Evolutionary conservation across 30 jellyfish, hydroid and myxozoan species (phyloP), one percentile per base, ranked within the genome.

Genomic region (Pelagia noctiluca): DNA sequence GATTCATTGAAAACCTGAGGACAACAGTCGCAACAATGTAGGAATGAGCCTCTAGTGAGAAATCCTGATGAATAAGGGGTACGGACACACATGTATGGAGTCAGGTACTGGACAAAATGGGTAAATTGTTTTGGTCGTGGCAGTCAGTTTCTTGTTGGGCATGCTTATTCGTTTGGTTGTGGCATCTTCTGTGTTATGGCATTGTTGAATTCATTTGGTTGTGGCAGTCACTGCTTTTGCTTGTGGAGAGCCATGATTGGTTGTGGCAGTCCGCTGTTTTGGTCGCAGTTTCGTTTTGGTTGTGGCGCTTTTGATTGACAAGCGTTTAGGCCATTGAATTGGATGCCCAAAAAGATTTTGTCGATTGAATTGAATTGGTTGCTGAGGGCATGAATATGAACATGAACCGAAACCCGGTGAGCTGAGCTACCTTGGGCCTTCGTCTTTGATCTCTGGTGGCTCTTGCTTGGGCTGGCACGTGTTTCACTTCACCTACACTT

Each of bases 351-450:
- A 30, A 52, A 52, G 16, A 52, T 52, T 52, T 52, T 8, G 68
- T 52, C 68, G 26, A 52, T 52, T 52, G 26, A 19, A 52, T 52
- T 52, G 68, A 52, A 52, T 52, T 52, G 12, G 57, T 52, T 52
- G 28, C 68, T 3, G 28, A 52, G 68, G 68, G 68, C 12, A 52
- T 52, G 68, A 52, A 52, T 30, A 52, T 52, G 68, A 52, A 52
- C 68, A 52, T 52, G 68, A 19, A 19, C 68, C 68, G 68, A 19
- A 52, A 19, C 68, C 68, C 26, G 28, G 26, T 52, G 68, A 52
- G 68, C 68, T 52, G 68, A 52, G 68, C 68, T 52, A 52, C 68
- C 68, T 52, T 52, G 68, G 68, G 68, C 68, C 68, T 52, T 52
- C 68, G 68, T 52, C 68, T 52, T 52, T 3, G 30, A 3, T 8